A percentile compares a stretch with the other conserved stretches of the same genome.
phyloP scores from a whole-genome alignment of 1,140 invertebrate species.

The Pogonognathellus flavescens region DNA sequence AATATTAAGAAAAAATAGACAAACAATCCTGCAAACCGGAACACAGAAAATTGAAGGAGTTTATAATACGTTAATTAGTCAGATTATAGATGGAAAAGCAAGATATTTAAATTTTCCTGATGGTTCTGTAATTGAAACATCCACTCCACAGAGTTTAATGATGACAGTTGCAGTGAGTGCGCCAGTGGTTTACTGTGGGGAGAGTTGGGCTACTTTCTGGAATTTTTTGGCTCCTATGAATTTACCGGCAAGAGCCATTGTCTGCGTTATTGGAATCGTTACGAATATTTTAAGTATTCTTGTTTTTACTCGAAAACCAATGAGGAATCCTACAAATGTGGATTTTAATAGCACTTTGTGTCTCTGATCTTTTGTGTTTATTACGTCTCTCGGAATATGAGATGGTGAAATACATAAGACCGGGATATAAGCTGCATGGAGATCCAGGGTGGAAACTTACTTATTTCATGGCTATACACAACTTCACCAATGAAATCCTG shows the following conservation, averaged over 20 bases:
- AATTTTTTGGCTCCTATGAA: neutral
- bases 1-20: no score
- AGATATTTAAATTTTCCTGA: no score
- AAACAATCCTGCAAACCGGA: no score
- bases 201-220: neutral
- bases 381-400: neutral
- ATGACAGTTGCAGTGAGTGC: no score
- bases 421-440: neutral
- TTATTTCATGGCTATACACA: neutral
- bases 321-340: neutral
- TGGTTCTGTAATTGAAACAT: no score
- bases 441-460: neutral
- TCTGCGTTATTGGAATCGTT: neutral
- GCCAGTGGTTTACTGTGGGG: neutral
- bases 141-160: no score
- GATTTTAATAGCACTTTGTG: neutral
- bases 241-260: neutral
- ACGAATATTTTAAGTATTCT: slow-evolving; percentile 1
- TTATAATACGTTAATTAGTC: no score
- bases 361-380: neutral
- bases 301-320: neutral
- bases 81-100: no score
- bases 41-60: no score
- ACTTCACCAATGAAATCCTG: neutral
- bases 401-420: neutral